Evolutionary conservation across 2,797 vertebrate genomes (phyloP).

Genomic region (Scarus forsteni): DNA sequence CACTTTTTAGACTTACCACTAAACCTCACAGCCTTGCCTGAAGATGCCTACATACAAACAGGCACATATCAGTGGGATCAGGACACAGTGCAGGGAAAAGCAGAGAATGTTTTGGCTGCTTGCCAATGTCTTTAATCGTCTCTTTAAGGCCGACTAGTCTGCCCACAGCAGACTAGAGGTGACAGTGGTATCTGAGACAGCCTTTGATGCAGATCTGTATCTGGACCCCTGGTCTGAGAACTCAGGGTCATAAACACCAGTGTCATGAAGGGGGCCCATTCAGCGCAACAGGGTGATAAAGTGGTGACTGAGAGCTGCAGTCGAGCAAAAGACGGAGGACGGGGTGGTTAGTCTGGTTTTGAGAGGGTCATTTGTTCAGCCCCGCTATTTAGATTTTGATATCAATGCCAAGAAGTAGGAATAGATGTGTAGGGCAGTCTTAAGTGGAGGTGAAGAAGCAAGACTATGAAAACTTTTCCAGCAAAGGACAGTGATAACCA

Average conservation of each 20-base stretch:
- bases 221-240: conserved; percentile 74
- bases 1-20: conserved; percentile 36
- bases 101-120: conserved; percentile 23
- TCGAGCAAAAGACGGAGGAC: conserved; percentile 51
- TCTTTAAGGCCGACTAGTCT: conserved; percentile 52
- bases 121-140: conserved; percentile 46
- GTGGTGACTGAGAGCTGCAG: conserved; percentile 55
- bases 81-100: conserved; percentile 7
- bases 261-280: conserved; percentile 82
- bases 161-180: conserved; percentile 65
- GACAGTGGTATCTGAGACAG: conserved; percentile 70
- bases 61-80: conserved; percentile 25
- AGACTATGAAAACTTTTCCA: conserved; percentile 21
- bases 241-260: conserved; percentile 75
- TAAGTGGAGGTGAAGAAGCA: conserved; percentile 33
- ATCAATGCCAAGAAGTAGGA: conserved; percentile 73
- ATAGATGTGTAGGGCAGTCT: conserved; percentile 64
- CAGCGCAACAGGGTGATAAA: conserved; percentile 75
- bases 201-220: conserved; percentile 84
- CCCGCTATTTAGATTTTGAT: conserved; percentile 82
- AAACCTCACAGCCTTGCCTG: conserved; percentile 19
- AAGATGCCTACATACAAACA: conserved; percentile 31
- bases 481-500: conserved; percentile 38
- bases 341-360: conserved; percentile 70
- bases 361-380: conserved; percentile 81